Evolutionary conservation across 2,797 vertebrate species (phyloP).

Genomic region (Apogon hyalosoma): DNA sequence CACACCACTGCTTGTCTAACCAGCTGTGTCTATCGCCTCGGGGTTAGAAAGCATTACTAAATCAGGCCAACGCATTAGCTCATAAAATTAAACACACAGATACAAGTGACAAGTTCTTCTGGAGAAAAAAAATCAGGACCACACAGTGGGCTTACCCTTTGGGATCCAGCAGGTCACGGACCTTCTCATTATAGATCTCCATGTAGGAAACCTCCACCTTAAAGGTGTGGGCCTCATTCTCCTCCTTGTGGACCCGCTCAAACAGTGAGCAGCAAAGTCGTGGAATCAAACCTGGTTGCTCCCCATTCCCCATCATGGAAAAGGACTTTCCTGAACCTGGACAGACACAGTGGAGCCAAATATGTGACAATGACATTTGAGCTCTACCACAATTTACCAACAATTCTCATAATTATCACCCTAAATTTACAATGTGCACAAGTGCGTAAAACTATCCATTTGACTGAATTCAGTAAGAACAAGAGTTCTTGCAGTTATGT

Average conservation of each 20-base stretch:
- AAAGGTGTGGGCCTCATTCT: constrained; percentile 91
- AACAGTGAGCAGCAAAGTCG: constrained; percentile 97
- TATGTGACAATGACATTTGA: not conserved
- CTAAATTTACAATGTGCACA: too few species aligned
- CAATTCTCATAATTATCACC: too few species aligned
- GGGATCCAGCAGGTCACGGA: constrained; percentile 96
- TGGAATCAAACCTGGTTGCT: constrained; percentile 96
- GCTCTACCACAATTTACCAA: not conserved
- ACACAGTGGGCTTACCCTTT: constrained; percentile 90
- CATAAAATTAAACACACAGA: constrained; percentile 1
- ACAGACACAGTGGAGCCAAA: constrained; percentile 35
- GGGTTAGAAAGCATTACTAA: constrained; percentile 13
- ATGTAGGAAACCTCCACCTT: constrained; percentile 98
- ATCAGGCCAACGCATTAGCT: constrained; percentile 15
- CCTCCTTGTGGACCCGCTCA: constrained; percentile 91
- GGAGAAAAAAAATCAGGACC: constrained; percentile 1
- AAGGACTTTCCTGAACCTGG: constrained; percentile 98
- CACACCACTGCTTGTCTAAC: constrained; percentile 20
- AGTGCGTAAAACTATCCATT: too few species aligned
- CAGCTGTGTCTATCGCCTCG: constrained; percentile 4
- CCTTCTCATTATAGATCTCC: constrained; percentile 99
- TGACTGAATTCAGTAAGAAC: too few species aligned
- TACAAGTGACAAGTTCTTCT: constrained; percentile 1
- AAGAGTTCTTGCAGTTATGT: not conserved
- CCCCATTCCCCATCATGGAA: constrained; percentile 98